Conservation (phyloP, 1,140 invertebrate species). For the Epicauta chinensis region DNA sequence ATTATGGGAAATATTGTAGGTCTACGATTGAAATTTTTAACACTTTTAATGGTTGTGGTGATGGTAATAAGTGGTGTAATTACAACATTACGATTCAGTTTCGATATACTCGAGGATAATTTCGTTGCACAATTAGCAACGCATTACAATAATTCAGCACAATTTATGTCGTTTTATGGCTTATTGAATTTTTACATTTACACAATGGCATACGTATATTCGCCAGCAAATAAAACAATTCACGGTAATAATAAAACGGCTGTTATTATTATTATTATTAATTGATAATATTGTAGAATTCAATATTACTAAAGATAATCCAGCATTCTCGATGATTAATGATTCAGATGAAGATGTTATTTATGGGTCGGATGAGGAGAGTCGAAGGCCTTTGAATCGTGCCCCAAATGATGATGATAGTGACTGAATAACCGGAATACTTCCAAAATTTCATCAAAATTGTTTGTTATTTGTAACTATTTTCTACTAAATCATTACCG, state of each 20-base stretch:
- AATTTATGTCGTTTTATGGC: constrained; percentile 95
- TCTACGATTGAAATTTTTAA: constrained; percentile 85
- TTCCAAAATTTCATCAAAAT: no score
- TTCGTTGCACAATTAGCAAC: constrained; percentile 83
- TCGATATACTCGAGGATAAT: constrained; percentile 85
- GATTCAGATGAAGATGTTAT: constrained; percentile 97
- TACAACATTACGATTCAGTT: constrained; percentile 77
- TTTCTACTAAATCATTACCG: no score
- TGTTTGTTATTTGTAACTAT: no score
- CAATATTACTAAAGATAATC: constrained; percentile 92
- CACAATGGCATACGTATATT: constrained; percentile 92
- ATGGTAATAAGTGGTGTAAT: constrained; percentile 71
- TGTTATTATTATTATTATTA: constrained; percentile 11
- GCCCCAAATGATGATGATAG: constrained; percentile 61
- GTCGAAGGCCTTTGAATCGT: constrained; percentile 64
- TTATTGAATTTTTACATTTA: constrained; percentile 91
- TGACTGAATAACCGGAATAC: constrained; percentile 49
- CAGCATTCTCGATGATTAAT: constrained; percentile 96
- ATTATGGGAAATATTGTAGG: constrained; percentile 54
- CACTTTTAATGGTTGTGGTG: constrained; percentile 78
- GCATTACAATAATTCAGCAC: constrained; percentile 82
- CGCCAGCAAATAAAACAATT: constrained; percentile 60
- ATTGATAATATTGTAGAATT: constrained; percentile 58
- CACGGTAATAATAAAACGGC: constrained; percentile 62
- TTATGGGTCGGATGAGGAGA: constrained; percentile 89